These are phyloP conservation scores for Hylaeus anthracinus DNA, from an alignment of 1,140 invertebrate species.

Conservation along the genomic window DNA sequence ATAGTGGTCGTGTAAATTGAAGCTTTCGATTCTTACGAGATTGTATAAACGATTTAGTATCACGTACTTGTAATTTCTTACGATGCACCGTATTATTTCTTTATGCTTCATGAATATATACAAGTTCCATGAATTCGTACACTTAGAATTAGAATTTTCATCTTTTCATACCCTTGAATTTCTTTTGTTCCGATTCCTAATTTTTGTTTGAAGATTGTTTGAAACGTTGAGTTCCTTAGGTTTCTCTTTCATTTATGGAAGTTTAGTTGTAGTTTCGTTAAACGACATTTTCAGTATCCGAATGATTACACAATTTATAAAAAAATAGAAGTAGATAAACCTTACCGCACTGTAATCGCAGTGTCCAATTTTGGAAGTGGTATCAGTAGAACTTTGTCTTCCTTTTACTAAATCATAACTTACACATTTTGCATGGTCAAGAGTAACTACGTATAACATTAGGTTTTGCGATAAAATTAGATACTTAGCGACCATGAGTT, in stretches of 20 bases:
- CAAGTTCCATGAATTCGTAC: slow-evolving; percentile 24
- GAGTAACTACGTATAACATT: slow-evolving; percentile 42
- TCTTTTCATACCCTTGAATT: slow-evolving; percentile 11
- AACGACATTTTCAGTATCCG: slow-evolving; percentile 19
- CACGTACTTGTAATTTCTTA: slow-evolving; percentile 20
- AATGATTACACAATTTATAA: slow-evolving; percentile 14
- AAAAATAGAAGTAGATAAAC: slow-evolving; percentile 41
- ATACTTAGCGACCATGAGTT: slow-evolving; percentile 21
- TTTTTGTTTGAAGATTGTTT: slow-evolving; percentile 23
- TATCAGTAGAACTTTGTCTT: slow-evolving; percentile 47
- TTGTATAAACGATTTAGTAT: slow-evolving; percentile 25
- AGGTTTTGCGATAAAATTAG: slow-evolving; percentile 22
- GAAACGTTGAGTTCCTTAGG: slow-evolving; percentile 13
- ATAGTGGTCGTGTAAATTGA: neutral
- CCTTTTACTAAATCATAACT: slow-evolving; percentile 41
- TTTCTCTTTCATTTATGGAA: neutral
- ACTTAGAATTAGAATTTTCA: slow-evolving; percentile 40
- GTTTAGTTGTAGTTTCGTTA: slow-evolving; percentile 11
- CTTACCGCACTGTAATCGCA: slow-evolving; percentile 32
- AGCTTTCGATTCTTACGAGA: neutral
- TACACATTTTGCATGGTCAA: slow-evolving; percentile 37
- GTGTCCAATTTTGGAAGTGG: slow-evolving; percentile 49
- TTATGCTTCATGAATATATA: slow-evolving; percentile 38
- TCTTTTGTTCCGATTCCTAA: slow-evolving; percentile 14
- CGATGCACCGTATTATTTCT: slow-evolving; percentile 27